Evolutionary conservation across 1,140 invertebrate genomes (phyloP), one percentile per base, ranked within the genome.

Genomic region (Bombus vancouverensis): DNA sequence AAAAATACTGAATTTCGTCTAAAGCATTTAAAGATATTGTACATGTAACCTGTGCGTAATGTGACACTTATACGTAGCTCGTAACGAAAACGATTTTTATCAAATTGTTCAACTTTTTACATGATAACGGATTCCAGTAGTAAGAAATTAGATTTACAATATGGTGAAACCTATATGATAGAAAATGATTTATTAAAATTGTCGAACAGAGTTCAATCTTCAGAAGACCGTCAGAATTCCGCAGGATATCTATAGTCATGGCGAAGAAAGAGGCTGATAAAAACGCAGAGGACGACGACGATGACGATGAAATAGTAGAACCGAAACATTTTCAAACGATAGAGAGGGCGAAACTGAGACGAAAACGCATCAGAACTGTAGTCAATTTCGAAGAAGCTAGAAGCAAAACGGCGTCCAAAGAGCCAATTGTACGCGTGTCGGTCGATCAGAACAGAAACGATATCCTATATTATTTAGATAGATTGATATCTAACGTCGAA

Each of bases 171-270:
- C 47, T 53, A 2, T 53, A 53, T 6, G 47, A 53, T 53, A 8
- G 8, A 53, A 22, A 22, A 8, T 22, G 47, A 53, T 22, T 22
- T 53, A 53, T 53, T 53, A 22, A 28, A 9, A 32, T 66, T 44
- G 3, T 25, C 25, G 9, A 39, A 4, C 65, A 94, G 94, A 81
- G 80, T 15, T 87, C 92, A 87, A 90, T 94, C 6, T 95, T 96
- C 86, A 95, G 95, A 87, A 93, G 95, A 32, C 95, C 96, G 1
- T 96, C 96, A 0, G 95, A 96, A 92, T 97, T 95, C 86, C 94
- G 95, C 28, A 94, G 95, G 86, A 95, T 96, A 92, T 96, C 96
- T 0, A 93, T 96, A 65, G 93, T 95, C 4, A 12, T 83, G 34
- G 32, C 71, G 91, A 95, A 94, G 85, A 93, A 93, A 81, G 93